Evolutionary conservation across 2,888 invertebrate genomes (phyloP).

Genomic region (Sarcophaga rosellei): DNA sequence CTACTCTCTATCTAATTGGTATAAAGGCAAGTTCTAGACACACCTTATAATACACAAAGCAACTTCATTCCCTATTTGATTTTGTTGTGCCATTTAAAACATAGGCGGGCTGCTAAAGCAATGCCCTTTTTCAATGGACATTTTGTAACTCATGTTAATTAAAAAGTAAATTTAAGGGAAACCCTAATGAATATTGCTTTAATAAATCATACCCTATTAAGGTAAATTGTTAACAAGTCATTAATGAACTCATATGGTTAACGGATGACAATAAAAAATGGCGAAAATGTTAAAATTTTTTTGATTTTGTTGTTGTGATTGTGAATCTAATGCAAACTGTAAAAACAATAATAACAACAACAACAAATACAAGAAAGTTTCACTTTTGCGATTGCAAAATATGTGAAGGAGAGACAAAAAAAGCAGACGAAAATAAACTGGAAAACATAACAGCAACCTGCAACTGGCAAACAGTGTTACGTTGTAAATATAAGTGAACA

Average conservation of each 20-base stretch:
- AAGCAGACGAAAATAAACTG: background rate
- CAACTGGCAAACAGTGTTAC: slow-evolving; percentile 8
- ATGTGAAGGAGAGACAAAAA: background rate
- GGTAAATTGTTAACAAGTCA: background rate
- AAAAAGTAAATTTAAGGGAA: background rate
- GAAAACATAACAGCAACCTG: background rate
- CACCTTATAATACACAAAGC: too few relatives aligned
- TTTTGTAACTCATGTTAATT: too few relatives aligned
- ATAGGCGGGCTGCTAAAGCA: too few relatives aligned
- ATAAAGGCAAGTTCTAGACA: too few relatives aligned
- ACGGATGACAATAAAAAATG: background rate
- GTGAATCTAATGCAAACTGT: slow-evolving; percentile 21
- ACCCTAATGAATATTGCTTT: background rate
- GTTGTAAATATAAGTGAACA: slow-evolving; percentile 9
- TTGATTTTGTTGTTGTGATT: background rate
- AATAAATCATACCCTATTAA: background rate
- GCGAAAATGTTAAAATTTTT: too few relatives aligned
- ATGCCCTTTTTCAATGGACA: too few relatives aligned
- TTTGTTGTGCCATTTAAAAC: too few relatives aligned
- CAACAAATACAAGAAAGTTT: slow-evolving; percentile 27
- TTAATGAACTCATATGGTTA: background rate
- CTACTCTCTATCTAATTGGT: too few relatives aligned
- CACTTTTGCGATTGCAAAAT: slow-evolving; percentile 18
- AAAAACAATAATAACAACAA: background rate
- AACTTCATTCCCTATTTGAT: too few relatives aligned